Conservation (phyloP, 2,888 invertebrate species). For the Tridacna crocea region DNA sequence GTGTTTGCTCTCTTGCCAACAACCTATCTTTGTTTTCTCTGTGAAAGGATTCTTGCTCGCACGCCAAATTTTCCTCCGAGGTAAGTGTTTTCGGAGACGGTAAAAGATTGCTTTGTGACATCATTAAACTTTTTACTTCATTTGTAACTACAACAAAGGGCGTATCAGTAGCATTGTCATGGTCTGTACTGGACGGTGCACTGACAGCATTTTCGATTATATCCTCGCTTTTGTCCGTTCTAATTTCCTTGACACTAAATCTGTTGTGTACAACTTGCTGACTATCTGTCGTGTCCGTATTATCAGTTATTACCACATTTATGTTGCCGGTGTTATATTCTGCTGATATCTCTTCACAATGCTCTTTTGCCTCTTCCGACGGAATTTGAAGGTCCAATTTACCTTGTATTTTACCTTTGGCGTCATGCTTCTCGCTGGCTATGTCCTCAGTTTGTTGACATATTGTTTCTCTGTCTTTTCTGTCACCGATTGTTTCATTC, state of each 20-base stretch:
- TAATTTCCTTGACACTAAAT: background rate
- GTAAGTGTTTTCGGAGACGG: too few relatives aligned
- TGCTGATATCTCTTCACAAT: background rate
- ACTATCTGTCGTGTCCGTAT: background rate
- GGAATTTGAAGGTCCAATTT: background rate
- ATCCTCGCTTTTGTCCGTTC: background rate
- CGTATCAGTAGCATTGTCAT: background rate
- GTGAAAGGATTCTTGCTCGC: background rate
- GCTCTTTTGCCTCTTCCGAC: background rate
- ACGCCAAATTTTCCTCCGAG: too few relatives aligned
- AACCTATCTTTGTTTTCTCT: background rate
- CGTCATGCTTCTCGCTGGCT: background rate
- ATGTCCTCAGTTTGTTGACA: background rate
- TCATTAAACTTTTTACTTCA: background rate
- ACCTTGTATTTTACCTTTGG: background rate
- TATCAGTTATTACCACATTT: background rate
- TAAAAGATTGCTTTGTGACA: background rate
- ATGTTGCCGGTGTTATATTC: background rate
- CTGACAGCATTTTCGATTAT: background rate
- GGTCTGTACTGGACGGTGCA: background rate
- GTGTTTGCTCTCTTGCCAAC: background rate
- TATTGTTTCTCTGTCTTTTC: background rate
- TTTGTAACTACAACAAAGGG: background rate
- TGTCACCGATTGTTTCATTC: conserved; percentile 11
- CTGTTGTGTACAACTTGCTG: background rate